Percentiles rank a stretch among this genome's conserved stretches.
These are phyloP conservation scores for Premnoplex brunnescens DNA, from an alignment of 2,797 vertebrate genomes.

Conservation along the genomic window DNA sequence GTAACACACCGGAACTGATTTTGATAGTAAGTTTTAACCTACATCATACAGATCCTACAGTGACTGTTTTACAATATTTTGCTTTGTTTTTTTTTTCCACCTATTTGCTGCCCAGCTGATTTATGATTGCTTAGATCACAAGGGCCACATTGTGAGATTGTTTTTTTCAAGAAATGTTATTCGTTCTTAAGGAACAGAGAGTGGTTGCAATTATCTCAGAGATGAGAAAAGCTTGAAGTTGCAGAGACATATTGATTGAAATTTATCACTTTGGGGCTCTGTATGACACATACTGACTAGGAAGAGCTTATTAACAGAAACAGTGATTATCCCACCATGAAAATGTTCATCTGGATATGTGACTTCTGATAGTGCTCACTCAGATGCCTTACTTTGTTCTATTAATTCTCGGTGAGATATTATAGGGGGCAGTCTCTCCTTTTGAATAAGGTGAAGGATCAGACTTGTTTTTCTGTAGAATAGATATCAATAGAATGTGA, in stretches of 20 bases:
- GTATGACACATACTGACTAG: not conserved
- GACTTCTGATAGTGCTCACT: not conserved
- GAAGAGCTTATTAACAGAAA: not conserved
- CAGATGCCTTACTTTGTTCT: not conserved
- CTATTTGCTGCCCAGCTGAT: not conserved
- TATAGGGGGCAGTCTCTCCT: not conserved
- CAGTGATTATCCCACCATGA: not conserved
- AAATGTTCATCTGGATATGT: not conserved
- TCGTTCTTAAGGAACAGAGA: not conserved
- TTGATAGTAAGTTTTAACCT: not conserved
- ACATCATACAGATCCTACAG: not conserved
- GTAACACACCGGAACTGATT: not conserved
- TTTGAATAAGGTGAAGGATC: not conserved
- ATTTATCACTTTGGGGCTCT: not conserved
- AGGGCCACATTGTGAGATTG: not conserved
- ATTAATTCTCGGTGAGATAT: not conserved
- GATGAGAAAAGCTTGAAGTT: not conserved
- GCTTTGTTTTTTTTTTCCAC: not conserved
- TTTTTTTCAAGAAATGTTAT: not conserved
- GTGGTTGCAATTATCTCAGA: not conserved
- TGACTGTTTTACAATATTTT: not conserved
- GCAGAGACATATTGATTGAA: not conserved
- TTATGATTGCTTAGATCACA: not conserved
- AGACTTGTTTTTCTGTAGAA: not conserved
- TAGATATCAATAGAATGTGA: not conserved